These are phyloP conservation scores for Drosophila dives DNA, from an alignment of 2,888 invertebrate genomes.

Conservation along the genomic window DNA sequence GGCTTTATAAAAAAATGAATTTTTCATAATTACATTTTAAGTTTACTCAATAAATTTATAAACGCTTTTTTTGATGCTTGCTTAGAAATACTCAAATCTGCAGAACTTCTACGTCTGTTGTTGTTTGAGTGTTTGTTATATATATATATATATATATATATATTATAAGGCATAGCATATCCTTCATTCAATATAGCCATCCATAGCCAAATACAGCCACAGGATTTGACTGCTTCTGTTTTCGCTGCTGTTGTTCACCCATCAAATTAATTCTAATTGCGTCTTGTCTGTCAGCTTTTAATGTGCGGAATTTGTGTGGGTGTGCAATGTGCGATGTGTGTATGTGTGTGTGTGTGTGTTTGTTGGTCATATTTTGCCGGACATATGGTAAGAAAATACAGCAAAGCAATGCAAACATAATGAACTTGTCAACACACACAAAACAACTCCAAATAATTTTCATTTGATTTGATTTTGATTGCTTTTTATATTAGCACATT, in stretches of 20 bases:
- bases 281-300: slow-evolving; percentile 65
- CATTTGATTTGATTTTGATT: slow-evolving; percentile 82
- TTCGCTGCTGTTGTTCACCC: slow-evolving; percentile 65
- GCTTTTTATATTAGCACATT: slow-evolving; percentile 72
- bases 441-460: slow-evolving; percentile 75
- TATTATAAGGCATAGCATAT: slow-evolving; percentile 16
- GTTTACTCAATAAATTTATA: background rate
- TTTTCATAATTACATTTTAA: no score
- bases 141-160: background rate
- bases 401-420: slow-evolving; percentile 74
- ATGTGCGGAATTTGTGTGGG: slow-evolving; percentile 41
- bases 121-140: background rate
- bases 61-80: background rate
- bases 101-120: background rate
- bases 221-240: slow-evolving; percentile 3
- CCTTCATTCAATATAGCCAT: background rate
- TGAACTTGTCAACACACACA: slow-evolving; percentile 80
- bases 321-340: slow-evolving; percentile 41
- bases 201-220: background rate
- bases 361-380: slow-evolving; percentile 59
- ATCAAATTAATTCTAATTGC: slow-evolving; percentile 77
- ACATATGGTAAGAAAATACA: slow-evolving; percentile 57
- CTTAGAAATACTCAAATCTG: background rate
- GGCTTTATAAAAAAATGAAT: background rate
- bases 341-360: slow-evolving; percentile 7